phyloP scores from a whole-genome alignment of 2,113 vertebrate species.

The Orycteropus afer region DNA sequence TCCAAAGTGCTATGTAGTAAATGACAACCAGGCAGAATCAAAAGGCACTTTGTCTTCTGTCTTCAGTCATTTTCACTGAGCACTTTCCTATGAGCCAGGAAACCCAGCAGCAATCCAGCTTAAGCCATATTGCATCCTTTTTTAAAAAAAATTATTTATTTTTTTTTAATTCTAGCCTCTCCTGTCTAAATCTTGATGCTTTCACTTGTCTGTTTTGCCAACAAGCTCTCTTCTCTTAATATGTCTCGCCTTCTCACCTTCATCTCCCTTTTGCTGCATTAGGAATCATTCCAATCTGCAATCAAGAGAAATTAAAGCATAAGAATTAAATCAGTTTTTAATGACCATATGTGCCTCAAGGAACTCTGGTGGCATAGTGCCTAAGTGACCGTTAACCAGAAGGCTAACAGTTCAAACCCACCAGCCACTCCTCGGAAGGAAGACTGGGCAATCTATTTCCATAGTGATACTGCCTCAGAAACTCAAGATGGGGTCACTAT shows the following conservation, averaged over 20 bases:
- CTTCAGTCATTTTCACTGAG: not conserved
- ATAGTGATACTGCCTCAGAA: no score
- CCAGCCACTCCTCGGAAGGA: no score
- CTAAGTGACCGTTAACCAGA: no score
- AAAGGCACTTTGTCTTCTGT: constrained; percentile 51
- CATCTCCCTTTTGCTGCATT: not conserved
- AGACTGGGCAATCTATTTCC: no score
- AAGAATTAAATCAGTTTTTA: not conserved
- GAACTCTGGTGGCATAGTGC: no score
- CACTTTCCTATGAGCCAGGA: not conserved
- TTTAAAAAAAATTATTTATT: no score
- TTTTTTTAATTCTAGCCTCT: not conserved
- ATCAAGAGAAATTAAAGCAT: not conserved
- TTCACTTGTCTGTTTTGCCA: not conserved
- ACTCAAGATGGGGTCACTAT: no score
- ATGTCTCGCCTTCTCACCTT: not conserved
- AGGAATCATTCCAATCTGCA: not conserved
- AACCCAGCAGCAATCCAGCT: not conserved
- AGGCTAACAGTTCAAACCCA: no score
- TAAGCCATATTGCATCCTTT: not conserved
- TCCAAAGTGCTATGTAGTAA: constrained; percentile 30
- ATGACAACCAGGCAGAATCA: constrained; percentile 27
- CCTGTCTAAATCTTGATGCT: not conserved
- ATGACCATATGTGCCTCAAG: not conserved
- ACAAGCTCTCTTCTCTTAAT: no score